phyloP scores from a whole-genome alignment of 2,888 invertebrate species.

The Poecilus cupreus region DNA sequence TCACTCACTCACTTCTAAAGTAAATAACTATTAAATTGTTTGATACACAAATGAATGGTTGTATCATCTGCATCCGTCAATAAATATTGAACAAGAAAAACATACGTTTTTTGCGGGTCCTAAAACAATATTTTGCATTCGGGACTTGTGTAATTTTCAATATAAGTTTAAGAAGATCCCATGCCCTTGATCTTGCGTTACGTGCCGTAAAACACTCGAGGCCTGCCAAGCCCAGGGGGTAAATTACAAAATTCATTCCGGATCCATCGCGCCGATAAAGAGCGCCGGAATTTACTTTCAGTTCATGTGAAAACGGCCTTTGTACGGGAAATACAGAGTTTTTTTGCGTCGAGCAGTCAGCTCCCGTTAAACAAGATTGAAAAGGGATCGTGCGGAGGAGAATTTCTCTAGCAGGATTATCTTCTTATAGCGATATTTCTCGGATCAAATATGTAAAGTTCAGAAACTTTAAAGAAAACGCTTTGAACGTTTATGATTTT shows the following conservation, averaged over 20 bases:
- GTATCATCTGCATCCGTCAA: too few species aligned
- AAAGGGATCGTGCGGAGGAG: neutral
- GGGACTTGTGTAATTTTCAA: neutral
- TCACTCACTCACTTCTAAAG: too few species aligned
- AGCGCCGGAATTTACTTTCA: slow-evolving; percentile 21
- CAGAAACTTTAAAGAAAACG: slow-evolving; percentile 22
- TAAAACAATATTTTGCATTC: slow-evolving; percentile 8
- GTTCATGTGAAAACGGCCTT: slow-evolving; percentile 1
- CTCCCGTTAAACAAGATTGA: slow-evolving; percentile 37
- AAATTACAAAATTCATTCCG: slow-evolving; percentile 29
- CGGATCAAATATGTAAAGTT: slow-evolving; percentile 37
- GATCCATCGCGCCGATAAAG: slow-evolving; percentile 14
- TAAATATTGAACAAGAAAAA: neutral
- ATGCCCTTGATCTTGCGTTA: neutral
- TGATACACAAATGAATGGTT: too few species aligned
- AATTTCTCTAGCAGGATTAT: slow-evolving; percentile 22
- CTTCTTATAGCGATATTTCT: slow-evolving; percentile 35
- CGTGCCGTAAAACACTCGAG: slow-evolving; percentile 9
- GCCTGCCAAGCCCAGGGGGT: neutral
- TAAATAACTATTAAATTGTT: too few species aligned
- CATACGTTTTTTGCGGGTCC: neutral
- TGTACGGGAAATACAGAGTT: slow-evolving; percentile 16
- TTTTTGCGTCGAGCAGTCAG: neutral
- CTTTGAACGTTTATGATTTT: neutral
- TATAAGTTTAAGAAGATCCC: neutral